phyloP scores from a whole-genome alignment of 2,797 vertebrate genomes.

The Smutsia gigantea region DNA sequence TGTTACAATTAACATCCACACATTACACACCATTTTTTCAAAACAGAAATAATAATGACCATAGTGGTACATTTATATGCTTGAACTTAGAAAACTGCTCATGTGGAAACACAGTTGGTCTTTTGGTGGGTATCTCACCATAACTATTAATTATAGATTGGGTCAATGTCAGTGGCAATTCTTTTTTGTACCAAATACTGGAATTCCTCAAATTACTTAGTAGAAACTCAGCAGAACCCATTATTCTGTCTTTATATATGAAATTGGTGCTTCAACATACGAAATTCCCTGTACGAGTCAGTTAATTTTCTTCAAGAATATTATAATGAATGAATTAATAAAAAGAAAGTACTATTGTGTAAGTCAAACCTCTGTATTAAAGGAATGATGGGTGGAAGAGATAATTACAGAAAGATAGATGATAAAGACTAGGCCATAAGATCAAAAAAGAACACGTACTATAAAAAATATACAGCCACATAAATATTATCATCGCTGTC shows the following conservation, averaged over 20 bases:
- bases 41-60: background rate
- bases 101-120: background rate
- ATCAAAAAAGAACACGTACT: background rate
- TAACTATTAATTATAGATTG: background rate
- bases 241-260: background rate
- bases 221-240: background rate
- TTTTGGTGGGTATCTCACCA: background rate
- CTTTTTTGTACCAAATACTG: background rate
- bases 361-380: background rate
- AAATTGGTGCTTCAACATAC: background rate
- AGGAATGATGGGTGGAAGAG: background rate
- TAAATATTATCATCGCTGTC: background rate
- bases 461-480: background rate
- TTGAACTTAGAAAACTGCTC: background rate
- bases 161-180: background rate
- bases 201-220: background rate
- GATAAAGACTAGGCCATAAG: background rate
- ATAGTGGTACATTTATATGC: background rate
- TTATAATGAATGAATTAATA: background rate
- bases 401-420: background rate
- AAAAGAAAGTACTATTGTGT: background rate
- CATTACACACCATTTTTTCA: background rate
- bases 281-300: background rate
- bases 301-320: background rate
- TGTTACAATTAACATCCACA: conserved; percentile 23